A percentile compares a stretch with the other conserved stretches of the same genome.
phyloP scores from a whole-genome alignment of 2,113 vertebrate genomes.

The Prinia subflava region DNA sequence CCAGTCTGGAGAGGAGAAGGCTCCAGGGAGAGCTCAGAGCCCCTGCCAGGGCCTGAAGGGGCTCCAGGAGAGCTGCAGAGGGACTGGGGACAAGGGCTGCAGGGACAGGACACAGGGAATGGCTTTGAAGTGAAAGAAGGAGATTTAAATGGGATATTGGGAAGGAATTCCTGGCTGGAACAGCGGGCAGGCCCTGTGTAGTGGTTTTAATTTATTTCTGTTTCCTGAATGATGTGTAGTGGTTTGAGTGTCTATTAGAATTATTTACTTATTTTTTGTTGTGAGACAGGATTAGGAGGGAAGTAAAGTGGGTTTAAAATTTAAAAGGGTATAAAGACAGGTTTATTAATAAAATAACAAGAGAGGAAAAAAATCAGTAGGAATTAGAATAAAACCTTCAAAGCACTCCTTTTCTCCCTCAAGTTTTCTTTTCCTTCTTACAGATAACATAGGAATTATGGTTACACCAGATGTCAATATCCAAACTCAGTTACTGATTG shows the following conservation, averaged over 20 bases:
- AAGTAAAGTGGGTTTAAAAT: neutral
- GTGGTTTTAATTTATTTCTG: neutral
- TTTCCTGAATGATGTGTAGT: neutral
- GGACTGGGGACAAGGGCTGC: neutral
- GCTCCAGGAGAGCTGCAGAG: neutral
- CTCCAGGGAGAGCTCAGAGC: neutral
- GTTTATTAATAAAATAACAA: neutral
- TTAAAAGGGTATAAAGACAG: neutral
- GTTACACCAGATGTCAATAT: neutral
- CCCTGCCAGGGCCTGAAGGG: rapidly evolving
- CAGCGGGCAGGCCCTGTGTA: rapidly evolving
- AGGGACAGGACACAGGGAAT: neutral
- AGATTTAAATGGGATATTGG: neutral
- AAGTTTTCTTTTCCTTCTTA: neutral
- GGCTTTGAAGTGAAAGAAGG: neutral
- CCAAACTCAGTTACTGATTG: neutral
- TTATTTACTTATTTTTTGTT: neutral
- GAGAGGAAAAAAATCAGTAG: neutral
- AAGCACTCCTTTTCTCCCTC: neutral
- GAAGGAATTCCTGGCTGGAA: neutral
- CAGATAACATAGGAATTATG: neutral
- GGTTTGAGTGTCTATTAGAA: neutral
- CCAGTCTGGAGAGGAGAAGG: neutral
- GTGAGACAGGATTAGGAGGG: neutral
- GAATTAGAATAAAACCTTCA: neutral